Percentiles rank a stretch among this genome's conserved stretches.
Conservation (phyloP, 2,113 vertebrate species). For the Syngnathoides biaculeatus region DNA sequence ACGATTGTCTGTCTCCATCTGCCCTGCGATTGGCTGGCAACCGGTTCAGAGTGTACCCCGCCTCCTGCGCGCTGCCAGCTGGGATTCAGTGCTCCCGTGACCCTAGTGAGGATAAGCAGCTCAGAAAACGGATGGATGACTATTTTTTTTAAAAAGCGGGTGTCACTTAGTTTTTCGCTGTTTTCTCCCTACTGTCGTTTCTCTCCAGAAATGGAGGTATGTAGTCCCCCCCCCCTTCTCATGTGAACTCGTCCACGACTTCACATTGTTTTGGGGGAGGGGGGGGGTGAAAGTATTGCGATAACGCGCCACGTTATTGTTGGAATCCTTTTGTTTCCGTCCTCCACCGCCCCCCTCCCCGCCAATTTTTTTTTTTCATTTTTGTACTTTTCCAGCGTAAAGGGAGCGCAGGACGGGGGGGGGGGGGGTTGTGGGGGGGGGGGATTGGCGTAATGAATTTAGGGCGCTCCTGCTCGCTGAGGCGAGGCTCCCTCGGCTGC, state of each 20-base stretch:
- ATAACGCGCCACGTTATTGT: neutral
- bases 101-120: no score
- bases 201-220: neutral
- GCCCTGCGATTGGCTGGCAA: no score
- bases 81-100: no score
- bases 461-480: constrained; percentile 79
- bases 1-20: no score
- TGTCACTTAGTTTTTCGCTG: no score
- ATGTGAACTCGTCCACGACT: neutral
- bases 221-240: neutral
- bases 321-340: constrained; percentile 22
- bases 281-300: neutral
- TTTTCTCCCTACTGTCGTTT: no score
- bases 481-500: constrained; percentile 75
- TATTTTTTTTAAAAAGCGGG: no score
- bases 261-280: neutral
- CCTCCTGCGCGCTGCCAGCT: no score
- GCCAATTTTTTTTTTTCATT: constrained; percentile 29
- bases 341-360: constrained; percentile 43
- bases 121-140: no score
- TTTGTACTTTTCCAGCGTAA: constrained; percentile 37
- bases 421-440: constrained; percentile 81
- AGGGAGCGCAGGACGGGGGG: constrained; percentile 73
- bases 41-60: no score
- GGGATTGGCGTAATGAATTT: constrained; percentile 85